A percentile compares a stretch with the other conserved stretches of the same genome.
These are phyloP conservation scores for Tyria jacobaeae DNA, from an alignment of 2,888 invertebrate species.

Conservation along the genomic window DNA sequence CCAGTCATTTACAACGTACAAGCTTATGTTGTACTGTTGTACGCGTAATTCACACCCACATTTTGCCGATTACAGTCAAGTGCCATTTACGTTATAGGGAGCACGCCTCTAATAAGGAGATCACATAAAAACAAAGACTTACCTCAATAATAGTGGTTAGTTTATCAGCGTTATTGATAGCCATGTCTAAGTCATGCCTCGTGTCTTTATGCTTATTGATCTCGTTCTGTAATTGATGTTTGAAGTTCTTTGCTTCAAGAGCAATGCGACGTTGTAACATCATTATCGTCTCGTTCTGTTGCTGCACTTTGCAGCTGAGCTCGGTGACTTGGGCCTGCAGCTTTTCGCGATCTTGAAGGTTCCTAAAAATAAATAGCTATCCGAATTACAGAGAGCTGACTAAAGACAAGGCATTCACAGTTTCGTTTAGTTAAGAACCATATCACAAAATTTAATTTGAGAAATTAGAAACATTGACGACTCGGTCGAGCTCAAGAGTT, in stretches of 20 bases:
- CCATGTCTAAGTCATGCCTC: slow-evolving; percentile 88
- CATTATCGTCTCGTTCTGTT: slow-evolving; percentile 88
- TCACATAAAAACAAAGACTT: slow-evolving; percentile 4
- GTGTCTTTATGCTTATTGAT: slow-evolving; percentile 90
- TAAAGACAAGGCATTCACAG: no score
- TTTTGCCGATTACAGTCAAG: no score
- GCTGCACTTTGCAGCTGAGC: slow-evolving; percentile 84
- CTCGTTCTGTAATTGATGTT: slow-evolving; percentile 90
- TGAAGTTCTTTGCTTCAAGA: slow-evolving; percentile 91
- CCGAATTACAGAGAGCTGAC: no score
- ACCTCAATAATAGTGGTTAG: slow-evolving; percentile 88
- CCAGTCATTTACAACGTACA: neutral
- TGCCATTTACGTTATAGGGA: no score
- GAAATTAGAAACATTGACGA: no score
- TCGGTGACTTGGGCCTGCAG: slow-evolving; percentile 88
- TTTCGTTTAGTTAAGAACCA: no score
- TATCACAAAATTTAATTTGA: no score
- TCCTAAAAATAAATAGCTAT: slow-evolving; percentile 69
- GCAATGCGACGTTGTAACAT: slow-evolving; percentile 89
- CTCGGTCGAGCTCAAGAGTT: no score
- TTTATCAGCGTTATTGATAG: slow-evolving; percentile 87
- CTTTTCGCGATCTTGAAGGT: slow-evolving; percentile 91
- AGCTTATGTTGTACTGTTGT: neutral
- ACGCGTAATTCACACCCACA: neutral
- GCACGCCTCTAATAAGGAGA: no score